A percentile compares a stretch with the other conserved stretches of the same genome.
phyloP scores from a whole-genome alignment of 2,888 invertebrate genomes.

The Leptinotarsa peninsularis region DNA sequence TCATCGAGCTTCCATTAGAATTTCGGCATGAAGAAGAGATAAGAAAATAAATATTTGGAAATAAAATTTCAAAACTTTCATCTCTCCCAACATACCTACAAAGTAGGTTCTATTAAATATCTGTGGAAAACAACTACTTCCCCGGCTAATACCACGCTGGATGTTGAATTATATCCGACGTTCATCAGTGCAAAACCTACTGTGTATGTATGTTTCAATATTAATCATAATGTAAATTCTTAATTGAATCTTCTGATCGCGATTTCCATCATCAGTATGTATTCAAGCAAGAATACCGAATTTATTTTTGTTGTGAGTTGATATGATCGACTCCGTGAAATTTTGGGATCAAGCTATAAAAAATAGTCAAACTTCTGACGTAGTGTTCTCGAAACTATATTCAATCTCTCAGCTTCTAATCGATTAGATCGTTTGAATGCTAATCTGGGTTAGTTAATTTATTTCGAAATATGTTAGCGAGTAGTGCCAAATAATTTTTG shows the following conservation, averaged over 20 bases:
- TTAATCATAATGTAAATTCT: not conserved
- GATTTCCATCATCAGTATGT: not conserved
- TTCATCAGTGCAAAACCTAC: no score
- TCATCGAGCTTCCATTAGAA: no score
- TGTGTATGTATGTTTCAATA: not conserved
- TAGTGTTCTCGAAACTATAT: conserved; percentile 30
- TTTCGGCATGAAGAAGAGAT: no score
- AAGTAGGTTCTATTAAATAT: no score
- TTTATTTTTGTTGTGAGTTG: conserved; percentile 3
- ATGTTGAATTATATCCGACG: no score
- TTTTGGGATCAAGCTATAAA: conserved; percentile 54
- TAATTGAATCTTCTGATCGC: no score
- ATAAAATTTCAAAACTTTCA: no score
- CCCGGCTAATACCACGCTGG: no score
- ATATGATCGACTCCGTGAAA: conserved; percentile 43
- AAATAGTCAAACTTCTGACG: conserved; percentile 43
- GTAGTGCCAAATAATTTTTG: conserved; percentile 1
- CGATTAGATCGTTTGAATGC: not conserved
- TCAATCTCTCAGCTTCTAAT: not conserved
- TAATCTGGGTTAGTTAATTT: not conserved
- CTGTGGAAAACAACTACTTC: no score
- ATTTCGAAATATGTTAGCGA: not conserved
- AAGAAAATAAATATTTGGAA: no score
- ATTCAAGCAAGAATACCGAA: not conserved
- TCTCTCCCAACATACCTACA: no score